These are phyloP conservation scores for Theonella swinhoei DNA, from an alignment of 37 sponge, comb jelly and placozoan species.

Conservation along the genomic window DNA sequence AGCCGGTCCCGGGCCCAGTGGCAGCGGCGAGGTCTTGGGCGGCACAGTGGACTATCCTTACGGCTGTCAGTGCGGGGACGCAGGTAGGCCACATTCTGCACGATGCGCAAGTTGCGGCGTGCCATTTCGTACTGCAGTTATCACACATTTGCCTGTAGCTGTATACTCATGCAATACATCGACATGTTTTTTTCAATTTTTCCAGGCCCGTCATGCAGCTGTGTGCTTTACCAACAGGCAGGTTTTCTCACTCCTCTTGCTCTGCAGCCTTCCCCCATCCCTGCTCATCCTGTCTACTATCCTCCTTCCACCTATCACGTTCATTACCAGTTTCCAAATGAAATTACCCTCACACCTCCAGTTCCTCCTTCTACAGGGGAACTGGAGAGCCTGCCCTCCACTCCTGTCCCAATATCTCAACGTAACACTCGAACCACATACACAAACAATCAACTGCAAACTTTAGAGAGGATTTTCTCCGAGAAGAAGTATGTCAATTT, in stretches of 20 bases:
- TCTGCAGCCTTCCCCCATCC: no score
- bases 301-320: background rate
- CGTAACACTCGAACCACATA: background rate
- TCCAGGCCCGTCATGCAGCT: no score
- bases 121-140: no score
- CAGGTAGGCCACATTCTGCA: no score
- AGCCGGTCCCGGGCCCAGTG: no score
- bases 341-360: no score
- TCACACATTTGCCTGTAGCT: no score
- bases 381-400: background rate
- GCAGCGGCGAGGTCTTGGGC: background rate
- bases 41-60: background rate
- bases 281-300: background rate
- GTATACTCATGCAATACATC: no score
- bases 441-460: background rate
- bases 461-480: background rate
- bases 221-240: no score
- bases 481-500: background rate
- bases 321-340: background rate
- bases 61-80: no score
- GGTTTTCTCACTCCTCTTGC: background rate
- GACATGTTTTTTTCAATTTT: no score
- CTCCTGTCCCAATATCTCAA: background rate
- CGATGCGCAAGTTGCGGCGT: no score
- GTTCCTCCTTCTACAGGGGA: background rate